phyloP scores from a whole-genome alignment of 2,113 vertebrate species.

The Thamnophis sirtalis region DNA sequence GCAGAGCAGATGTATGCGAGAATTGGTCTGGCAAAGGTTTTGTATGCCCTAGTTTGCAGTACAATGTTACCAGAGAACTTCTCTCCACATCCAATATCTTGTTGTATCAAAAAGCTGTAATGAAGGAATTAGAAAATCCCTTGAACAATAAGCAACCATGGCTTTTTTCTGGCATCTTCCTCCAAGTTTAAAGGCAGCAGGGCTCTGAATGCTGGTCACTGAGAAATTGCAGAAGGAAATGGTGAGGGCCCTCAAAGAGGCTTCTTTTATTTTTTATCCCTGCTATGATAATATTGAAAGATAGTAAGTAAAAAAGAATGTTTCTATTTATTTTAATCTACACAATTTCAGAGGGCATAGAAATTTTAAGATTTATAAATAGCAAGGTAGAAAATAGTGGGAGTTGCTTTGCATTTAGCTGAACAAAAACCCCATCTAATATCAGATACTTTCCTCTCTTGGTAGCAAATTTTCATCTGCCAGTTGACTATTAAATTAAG shows the following conservation, averaged over 20 bases:
- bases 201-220: neutral
- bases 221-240: neutral
- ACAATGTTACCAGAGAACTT: neutral
- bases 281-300: neutral
- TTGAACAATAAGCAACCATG: neutral
- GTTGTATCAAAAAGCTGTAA: neutral
- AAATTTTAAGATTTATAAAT: neutral
- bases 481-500: slow-evolving; percentile 22
- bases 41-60: too few relatives aligned
- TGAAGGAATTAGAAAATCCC: neutral
- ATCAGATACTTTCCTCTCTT: slow-evolving; percentile 36
- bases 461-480: slow-evolving; percentile 28
- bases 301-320: neutral
- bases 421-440: neutral
- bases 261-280: neutral
- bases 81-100: neutral
- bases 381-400: neutral
- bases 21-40: too few relatives aligned
- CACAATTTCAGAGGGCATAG: neutral
- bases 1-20: too few relatives aligned
- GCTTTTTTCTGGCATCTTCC: neutral
- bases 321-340: slow-evolving; percentile 3
- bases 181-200: neutral
- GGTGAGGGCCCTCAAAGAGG: neutral
- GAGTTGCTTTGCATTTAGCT: slow-evolving; percentile 30